Base-by-base conservation (phyloP, 1,140 invertebrate species). In the Apis laboriosa region DNA sequence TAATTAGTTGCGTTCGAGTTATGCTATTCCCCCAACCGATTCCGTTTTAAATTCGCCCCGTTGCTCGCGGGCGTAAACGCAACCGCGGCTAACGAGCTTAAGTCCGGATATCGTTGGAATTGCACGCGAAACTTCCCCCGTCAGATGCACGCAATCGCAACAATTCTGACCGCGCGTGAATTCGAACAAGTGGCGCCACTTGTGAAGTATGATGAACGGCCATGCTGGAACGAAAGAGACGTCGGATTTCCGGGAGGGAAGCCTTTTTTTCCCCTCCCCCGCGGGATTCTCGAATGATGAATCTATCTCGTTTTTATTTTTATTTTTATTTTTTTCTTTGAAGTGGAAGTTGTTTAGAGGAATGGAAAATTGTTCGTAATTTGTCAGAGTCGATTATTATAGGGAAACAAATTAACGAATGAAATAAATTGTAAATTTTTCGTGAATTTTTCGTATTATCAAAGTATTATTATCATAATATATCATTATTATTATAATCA, bases 1-100 rank as follows among this genome's bases (percentile, higher is more conserved):
- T 83, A 83, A 83, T 83, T 83, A 83, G 66, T 64, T 71, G 74
- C 67, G 49, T 61, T 72, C 64, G 76, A 58, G 76, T 51, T 78
- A 19, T 51, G 43, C 49, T 72, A 72, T 24, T 72, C 53, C 9
- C 28, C 28, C 49, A 74, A 80, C 28, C 80, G 80, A 82, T 77
- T 58, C 61, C 34, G 55, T 77, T 76, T 76, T 76, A 68, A 76
- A 81, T 81, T 82, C 79, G 24, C 60, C 9, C 9, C 56, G 49
- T 34, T 55, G 55, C 28, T 15, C 0, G 21, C 12, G 55, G 5
- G 43, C 61, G 2, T 24, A n/a, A 7, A 1, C 1, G 1, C 15
- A 3, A 5, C 4, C 34, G 64, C 0, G 49, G 43, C 15, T 64
- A 64, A 80, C 60, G n/a, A 49, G 55, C 34, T 80, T 55, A 66